These are phyloP conservation scores for Eufriesea mexicana DNA, from an alignment of 1,140 invertebrate genomes.

Conservation along the genomic window DNA sequence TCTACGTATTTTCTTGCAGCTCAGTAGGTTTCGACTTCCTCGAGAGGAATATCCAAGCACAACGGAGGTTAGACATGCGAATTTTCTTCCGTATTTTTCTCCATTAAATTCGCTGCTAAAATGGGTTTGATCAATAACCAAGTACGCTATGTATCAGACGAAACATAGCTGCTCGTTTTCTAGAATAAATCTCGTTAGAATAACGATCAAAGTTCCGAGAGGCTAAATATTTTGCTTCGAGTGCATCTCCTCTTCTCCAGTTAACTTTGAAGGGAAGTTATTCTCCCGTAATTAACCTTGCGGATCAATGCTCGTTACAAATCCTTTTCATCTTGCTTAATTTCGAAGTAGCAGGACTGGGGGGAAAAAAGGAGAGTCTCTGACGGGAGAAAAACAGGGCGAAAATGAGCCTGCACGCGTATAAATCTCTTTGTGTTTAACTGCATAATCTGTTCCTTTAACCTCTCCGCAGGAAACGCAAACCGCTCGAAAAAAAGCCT, in stretches of 20 bases:
- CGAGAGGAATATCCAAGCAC: background rate
- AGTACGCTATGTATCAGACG: too few species aligned
- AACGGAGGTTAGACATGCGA: background rate
- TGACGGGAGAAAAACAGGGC: background rate
- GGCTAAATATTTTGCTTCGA: background rate
- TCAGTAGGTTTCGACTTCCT: background rate
- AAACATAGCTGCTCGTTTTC: background rate
- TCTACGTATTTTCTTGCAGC: background rate
- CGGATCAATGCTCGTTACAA: constrained; percentile 11
- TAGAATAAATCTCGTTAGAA: background rate
- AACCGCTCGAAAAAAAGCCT: constrained; percentile 6
- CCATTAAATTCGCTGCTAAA: background rate
- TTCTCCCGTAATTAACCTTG: background rate
- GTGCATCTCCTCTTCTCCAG: background rate
- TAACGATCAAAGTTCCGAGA: constrained; percentile 2
- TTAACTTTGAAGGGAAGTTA: background rate
- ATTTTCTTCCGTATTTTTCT: background rate
- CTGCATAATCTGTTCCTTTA: background rate
- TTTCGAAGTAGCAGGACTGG: background rate
- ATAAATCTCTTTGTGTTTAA: background rate
- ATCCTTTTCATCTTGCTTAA: constrained; percentile 12
- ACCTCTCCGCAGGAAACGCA: background rate
- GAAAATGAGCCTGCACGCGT: background rate
- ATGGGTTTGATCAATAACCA: background rate
- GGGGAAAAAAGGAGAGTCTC: too few species aligned